phyloP scores from a whole-genome alignment of 2,888 invertebrate species.

The Zeuzera pyrina region DNA sequence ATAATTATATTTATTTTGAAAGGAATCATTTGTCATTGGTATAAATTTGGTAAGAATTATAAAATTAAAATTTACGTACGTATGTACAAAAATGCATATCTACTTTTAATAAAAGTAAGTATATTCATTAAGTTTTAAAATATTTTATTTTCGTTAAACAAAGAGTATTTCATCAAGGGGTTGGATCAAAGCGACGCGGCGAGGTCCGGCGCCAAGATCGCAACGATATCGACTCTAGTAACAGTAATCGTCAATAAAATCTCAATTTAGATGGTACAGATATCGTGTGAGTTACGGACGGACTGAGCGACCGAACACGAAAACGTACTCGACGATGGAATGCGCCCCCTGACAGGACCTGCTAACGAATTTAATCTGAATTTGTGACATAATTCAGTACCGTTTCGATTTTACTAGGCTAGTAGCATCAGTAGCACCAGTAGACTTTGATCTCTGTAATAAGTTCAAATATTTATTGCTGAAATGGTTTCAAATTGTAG shows the following conservation, averaged over 20 bases:
- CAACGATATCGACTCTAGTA: constrained; percentile 68
- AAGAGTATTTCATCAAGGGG: constrained; percentile 15
- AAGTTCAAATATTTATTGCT: too few relatives aligned
- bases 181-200: constrained; percentile 41
- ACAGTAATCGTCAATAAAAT: constrained; percentile 74
- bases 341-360: constrained; percentile 60
- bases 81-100: too few relatives aligned
- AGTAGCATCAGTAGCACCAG: too few relatives aligned
- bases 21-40: too few relatives aligned
- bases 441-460: too few relatives aligned
- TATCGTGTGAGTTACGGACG: constrained; percentile 69
- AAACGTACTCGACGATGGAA: constrained; percentile 70
- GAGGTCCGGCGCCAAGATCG: constrained; percentile 66
- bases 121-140: too few relatives aligned
- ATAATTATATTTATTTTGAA: too few relatives aligned
- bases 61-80: too few relatives aligned
- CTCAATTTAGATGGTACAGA: constrained; percentile 72
- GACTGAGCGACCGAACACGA: constrained; percentile 60
- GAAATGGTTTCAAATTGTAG: not conserved
- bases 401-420: too few relatives aligned
- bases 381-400: too few relatives aligned
- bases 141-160: constrained; percentile 11
- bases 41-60: too few relatives aligned
- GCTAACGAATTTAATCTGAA: constrained; percentile 66
- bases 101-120: too few relatives aligned